Conservation (phyloP, 2,797 vertebrate species). For the Siniperca obscura region DNA sequence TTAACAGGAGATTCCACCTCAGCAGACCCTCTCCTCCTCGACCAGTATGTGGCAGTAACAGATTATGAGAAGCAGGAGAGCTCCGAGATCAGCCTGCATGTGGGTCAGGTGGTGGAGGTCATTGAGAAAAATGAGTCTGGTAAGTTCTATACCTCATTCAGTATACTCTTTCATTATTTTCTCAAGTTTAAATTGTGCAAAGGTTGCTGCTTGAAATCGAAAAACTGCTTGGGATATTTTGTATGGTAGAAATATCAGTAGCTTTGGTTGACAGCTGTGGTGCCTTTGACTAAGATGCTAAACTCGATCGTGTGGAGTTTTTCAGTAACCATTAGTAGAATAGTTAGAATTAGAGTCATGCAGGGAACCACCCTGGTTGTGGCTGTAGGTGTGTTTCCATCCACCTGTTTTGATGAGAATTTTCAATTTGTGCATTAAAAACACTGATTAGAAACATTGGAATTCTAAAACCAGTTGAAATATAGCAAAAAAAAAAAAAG, state of each 20-base stretch:
- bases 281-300: neutral
- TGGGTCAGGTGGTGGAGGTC: conserved; percentile 97
- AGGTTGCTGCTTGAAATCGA: neutral
- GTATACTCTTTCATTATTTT: neutral
- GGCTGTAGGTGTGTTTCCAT: neutral
- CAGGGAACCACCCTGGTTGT: neutral
- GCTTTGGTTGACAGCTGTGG: neutral
- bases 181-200: neutral
- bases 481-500: too few relatives aligned
- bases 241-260: neutral
- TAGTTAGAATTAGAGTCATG: neutral
- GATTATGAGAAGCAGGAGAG: conserved; percentile 99
- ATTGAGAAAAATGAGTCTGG: conserved; percentile 99
- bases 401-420: too few relatives aligned
- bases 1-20: conserved; percentile 88
- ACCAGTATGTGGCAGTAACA: conserved; percentile 97
- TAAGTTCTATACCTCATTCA: conserved; percentile 55
- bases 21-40: conserved; percentile 91
- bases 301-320: neutral
- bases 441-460: too few relatives aligned
- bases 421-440: too few relatives aligned
- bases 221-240: neutral
- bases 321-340: neutral
- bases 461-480: too few relatives aligned
- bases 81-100: conserved; percentile 95